phyloP scores from a whole-genome alignment of 1,140 invertebrate genomes.

The Cylas formicarius region DNA sequence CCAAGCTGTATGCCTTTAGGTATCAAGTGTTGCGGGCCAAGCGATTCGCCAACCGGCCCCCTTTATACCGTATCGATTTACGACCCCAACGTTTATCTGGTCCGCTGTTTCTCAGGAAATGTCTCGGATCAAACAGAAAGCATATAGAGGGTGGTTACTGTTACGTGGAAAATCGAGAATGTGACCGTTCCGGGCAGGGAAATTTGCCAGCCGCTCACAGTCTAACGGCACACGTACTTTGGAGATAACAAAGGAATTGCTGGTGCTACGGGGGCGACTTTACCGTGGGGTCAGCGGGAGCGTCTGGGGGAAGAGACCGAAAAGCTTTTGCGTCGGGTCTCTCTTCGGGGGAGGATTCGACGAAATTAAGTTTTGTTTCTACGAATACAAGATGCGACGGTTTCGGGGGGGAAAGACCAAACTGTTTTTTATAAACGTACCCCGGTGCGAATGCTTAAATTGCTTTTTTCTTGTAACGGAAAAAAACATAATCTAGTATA shows the following conservation, averaged over 20 bases:
- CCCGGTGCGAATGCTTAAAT: too few species aligned
- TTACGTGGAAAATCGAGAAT: slow-evolving; percentile 31
- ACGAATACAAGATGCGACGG: slow-evolving; percentile 17
- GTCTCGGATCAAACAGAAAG: slow-evolving; percentile 45
- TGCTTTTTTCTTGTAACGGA: too few species aligned
- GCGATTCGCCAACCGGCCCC: background rate
- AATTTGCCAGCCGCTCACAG: slow-evolving; percentile 14
- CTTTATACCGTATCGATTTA: slow-evolving; percentile 7
- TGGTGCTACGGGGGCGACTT: slow-evolving; percentile 34
- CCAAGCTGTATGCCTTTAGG: slow-evolving; percentile 41
- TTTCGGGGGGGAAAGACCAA: too few species aligned
- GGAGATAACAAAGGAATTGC: slow-evolving; percentile 43
- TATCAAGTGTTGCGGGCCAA: slow-evolving; percentile 34
- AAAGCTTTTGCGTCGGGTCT: slow-evolving; percentile 13
- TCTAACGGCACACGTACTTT: slow-evolving; percentile 27
- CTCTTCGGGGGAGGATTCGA: slow-evolving; percentile 21
- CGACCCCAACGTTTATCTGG: slow-evolving; percentile 20
- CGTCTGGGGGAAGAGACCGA: slow-evolving; percentile 6
- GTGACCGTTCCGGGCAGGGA: slow-evolving; percentile 16
- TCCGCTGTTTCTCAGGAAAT: slow-evolving; percentile 37
- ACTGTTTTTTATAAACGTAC: too few species aligned
- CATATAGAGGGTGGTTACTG: slow-evolving; percentile 44
- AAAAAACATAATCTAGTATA: too few species aligned
- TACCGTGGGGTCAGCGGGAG: slow-evolving; percentile 35
- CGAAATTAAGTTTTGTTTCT: slow-evolving; percentile 25